A percentile compares a stretch with the other conserved stretches of the same genome.
These are phyloP conservation scores for Parazoanthus swiftii DNA, from an alignment of 92 coral and sea anemone genomes.

Conservation along the genomic window DNA sequence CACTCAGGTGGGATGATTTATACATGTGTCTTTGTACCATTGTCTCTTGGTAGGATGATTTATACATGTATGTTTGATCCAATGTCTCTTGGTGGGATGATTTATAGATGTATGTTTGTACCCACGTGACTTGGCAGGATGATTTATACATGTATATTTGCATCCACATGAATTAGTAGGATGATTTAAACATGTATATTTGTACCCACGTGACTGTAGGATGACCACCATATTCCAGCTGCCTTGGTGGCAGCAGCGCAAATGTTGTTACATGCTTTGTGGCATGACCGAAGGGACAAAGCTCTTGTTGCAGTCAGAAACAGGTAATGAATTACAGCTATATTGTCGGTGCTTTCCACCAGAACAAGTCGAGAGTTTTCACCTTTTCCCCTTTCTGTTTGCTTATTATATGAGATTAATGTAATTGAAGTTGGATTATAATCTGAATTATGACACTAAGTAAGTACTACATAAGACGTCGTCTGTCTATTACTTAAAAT, in stretches of 20 bases:
- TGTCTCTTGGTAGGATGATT: conserved; percentile 39
- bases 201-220: conserved; percentile 29
- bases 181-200: conserved; percentile 1
- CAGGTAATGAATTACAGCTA: conserved; percentile 49
- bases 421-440: too few relatives aligned
- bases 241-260: conserved; percentile 81
- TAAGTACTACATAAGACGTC: too few relatives aligned
- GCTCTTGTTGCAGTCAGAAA: conserved; percentile 83
- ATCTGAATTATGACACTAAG: too few relatives aligned
- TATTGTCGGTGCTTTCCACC: too few relatives aligned
- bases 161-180: conserved; percentile 28
- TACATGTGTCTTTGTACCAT: not conserved
- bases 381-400: not conserved
- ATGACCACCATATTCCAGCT: conserved; percentile 53
- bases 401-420: too few relatives aligned
- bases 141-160: not conserved
- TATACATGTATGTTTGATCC: not conserved
- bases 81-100: conserved; percentile 37
- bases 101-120: not conserved
- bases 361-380: too few relatives aligned
- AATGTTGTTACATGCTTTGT: conserved; percentile 78
- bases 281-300: conserved; percentile 93
- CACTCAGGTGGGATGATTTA: conserved; percentile 40
- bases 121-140: conserved; percentile 33
- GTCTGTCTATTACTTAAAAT: too few relatives aligned